Evolutionary conservation across 1,140 invertebrate genomes (phyloP).

Genomic region (Drosophila ercepeae): DNA sequence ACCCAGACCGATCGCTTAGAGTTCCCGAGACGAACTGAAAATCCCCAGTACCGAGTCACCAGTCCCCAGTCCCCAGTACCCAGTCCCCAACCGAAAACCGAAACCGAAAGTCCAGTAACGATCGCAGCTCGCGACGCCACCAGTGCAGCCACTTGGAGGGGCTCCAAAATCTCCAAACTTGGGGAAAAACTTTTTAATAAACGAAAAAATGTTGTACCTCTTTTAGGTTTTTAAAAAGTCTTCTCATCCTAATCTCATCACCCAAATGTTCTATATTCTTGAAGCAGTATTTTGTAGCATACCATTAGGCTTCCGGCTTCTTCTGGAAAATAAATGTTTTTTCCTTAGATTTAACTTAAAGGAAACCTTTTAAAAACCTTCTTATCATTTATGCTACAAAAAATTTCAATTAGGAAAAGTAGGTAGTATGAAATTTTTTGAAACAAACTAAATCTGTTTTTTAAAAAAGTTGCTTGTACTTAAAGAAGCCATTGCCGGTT

Average conservation of each 20-base stretch:
- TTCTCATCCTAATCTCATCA: neutral
- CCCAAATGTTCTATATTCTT: too few species aligned
- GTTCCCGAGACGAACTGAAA: slow-evolving; percentile 75
- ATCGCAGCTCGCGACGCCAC: slow-evolving; percentile 27
- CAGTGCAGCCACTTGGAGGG: slow-evolving; percentile 18
- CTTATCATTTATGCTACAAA: too few species aligned
- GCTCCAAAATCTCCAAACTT: slow-evolving; percentile 1
- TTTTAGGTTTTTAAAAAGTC: neutral
- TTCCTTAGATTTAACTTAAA: too few species aligned
- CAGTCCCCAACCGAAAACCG: slow-evolving; percentile 16
- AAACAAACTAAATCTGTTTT: neutral
- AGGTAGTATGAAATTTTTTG: too few species aligned
- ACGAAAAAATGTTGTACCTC: neutral
- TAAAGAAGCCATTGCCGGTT: too few species aligned
- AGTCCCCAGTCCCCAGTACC: slow-evolving; percentile 1
- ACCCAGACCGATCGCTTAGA: slow-evolving; percentile 68
- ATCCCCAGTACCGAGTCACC: too few species aligned
- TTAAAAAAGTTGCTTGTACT: too few species aligned
- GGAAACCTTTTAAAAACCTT: too few species aligned
- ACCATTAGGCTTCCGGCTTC: too few species aligned
- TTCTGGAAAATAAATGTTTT: too few species aligned
- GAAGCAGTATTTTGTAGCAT: too few species aligned
- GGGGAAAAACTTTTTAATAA: neutral
- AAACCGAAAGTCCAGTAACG: slow-evolving; percentile 72
- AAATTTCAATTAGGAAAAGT: too few species aligned